Base-by-base conservation (phyloP, 2,888 invertebrate genomes). In the Brachypalpus laphriformis region DNA sequence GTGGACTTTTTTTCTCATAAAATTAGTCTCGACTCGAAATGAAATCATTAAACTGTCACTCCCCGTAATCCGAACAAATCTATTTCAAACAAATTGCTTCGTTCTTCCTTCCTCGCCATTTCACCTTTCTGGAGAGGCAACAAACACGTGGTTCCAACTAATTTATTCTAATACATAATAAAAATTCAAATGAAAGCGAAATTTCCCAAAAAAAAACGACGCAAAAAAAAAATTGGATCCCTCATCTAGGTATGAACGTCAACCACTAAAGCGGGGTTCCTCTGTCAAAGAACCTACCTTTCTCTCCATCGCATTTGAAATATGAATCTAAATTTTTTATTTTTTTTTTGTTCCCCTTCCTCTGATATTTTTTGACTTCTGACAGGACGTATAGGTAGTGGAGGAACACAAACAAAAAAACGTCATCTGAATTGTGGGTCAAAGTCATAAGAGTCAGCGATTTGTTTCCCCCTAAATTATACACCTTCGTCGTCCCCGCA, bases 121-220 rank as follows among this genome's bases (percentile, higher is more conserved):
- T 42, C 56, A 72, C 82, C 78, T 77, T 66, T 72, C 28, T 3
- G 14, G 14, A 40, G 6, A 49, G 37, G 51, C 45, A 56, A 59
- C 49, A 66, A 66, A 47, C 66, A 78, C 82, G 66, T 82, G 66
- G 72, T 72, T 20, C 56, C 28, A 25, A 68, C 83, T 78, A 83
- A 78, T 78, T 83, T 83, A 78, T 83, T 83, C 74, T 78, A 82
- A 78, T 78, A 66, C 61, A 83, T 54, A 74, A 83, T 78, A 83
- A 78, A 83, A 83, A 83, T 83, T 78, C 83, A 83, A 83, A 83
- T 80, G 74, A 83, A 70, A 51, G 51, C 34, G 18, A 82, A 57
- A 66, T 71, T 71, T 57, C 47, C 49, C 37, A 9, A 28, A 56
- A 37, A 56, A 45, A 77, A n/a, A n/a, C n/a, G n/a, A n/a, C n/a